Base-by-base conservation (phyloP, 2,888 invertebrate species). In the Parnassius mnemosyne region DNA sequence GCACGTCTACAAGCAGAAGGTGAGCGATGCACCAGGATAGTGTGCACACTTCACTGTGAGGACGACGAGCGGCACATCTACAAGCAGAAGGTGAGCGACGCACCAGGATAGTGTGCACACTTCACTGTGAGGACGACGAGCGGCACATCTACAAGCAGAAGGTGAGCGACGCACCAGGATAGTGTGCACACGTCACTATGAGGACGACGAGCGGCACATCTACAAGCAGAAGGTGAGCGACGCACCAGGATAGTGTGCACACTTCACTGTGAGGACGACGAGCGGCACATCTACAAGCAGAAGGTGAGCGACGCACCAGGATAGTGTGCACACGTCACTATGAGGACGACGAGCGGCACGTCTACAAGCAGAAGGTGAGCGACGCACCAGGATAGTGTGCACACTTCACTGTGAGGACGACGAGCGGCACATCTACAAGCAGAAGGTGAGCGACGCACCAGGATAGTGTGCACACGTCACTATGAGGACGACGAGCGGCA, bases 11-110 rank as follows among this genome's bases (percentile, higher is more conserved):
- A 95, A 94, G 68, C 96, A 95, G 64, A 94, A 93, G 85, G 92
- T 90, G 65, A 46, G 11, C 12, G 52, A 25, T 7, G 5, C 34
- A 34, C 34, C 34, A 34, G 20, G 20, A 20, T 2, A 20, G 2
- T 20, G 20, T 20, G 20, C 20, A 20, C 20, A 20, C 20, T 1
- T 2, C 16, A 16, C 2, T 16, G 2, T 16, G 16, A 16, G 16
- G 97, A 97, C 67, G 95, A 96, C 54, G 96, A 97, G 70, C 95
- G 96, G 71, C 83, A 92, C 0, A 88, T 97, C 0, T 98, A 99
- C 82, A 95, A 94, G 68, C 96, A 95, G 64, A 94, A 93, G 85
- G 92, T 90, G 65, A 46, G 11, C 12, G 52, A 25, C 34, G 5
- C 34, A 34, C 34, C 34, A 34, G 20, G 20, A 20, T 2, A 20